Base-by-base conservation (phyloP, 2,888 invertebrate genomes). In the Hirtodrosophila trivittata region DNA sequence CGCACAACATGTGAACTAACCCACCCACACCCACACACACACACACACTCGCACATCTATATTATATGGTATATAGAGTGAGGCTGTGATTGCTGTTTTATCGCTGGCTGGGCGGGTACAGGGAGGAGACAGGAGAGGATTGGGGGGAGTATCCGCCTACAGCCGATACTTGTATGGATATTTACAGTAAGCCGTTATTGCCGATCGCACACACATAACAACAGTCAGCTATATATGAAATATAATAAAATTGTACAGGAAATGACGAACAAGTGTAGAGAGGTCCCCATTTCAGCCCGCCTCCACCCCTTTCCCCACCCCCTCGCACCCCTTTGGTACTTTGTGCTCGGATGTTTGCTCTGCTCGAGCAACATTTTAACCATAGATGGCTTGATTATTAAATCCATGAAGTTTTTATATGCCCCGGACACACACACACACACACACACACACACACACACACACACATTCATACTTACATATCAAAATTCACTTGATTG, bases 401-500 rank as follows among this genome's bases (percentile, higher is more conserved):
- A 86, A 84, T 84, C 88, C 88, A 82, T 80, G 85, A 87, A 88
- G 87, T 88, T 87, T 84, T 87, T 87, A 65, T 73, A 64, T 60
- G 50, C 28, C 16, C 51, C 57, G 55, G 30, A 68, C 76, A 77
- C 16, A 74, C 54, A 65, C 50, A 64, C 37, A 56, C 41, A 64
- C 65, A 65, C 9, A 66, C 49, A 12, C 7, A 50, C 41, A 45
- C 10, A 42, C 43, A 49, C 25, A 47, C 4, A 43, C 14, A 52
- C 14, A 47, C 26, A 47, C 30, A 54, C 18, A 57, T 25, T 8
- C 37, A 21, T 52, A 32, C 52, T 39, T 54, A 64, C 75, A 88
- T 84, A 86, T 87, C 86, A 74, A 88, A 88, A 86, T 86, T 88
- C 86, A 88, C 86, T 86, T 86, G 86, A 87, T 87, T 86, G 86